Conservation (phyloP, 2,113 vertebrate species). For the Cephalopterus ornatus region DNA sequence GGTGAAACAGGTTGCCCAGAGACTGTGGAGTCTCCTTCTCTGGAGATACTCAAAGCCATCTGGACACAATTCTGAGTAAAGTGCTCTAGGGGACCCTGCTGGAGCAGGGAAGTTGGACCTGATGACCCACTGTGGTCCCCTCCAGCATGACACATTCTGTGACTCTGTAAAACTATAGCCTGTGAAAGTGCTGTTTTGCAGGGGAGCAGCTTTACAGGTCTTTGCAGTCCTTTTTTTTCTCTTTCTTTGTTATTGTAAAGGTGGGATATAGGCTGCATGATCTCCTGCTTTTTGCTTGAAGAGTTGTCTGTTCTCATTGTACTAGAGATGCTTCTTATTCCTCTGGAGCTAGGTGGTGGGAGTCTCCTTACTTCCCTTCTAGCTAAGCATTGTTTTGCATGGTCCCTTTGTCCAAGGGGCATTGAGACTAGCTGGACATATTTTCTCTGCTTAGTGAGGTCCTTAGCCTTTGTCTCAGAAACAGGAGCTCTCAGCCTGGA, state of each 20-base stretch:
- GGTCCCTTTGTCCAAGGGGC: background rate
- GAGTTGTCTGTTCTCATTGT: background rate
- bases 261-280: background rate
- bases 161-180: background rate
- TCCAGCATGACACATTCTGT: background rate
- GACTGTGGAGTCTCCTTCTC: background rate
- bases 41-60: background rate
- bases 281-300: background rate
- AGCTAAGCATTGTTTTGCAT: background rate
- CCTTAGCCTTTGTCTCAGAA: background rate
- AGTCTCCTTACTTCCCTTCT: background rate
- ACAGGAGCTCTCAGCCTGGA: background rate
- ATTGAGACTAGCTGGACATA: background rate
- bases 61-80: background rate
- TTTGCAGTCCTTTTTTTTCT: background rate
- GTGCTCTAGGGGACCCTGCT: background rate
- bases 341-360: background rate
- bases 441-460: background rate
- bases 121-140: background rate
- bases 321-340: background rate
- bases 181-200: background rate
- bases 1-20: background rate
- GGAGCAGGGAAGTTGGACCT: background rate
- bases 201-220: background rate
- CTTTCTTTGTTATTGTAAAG: background rate